Evolutionary conservation across 2,888 invertebrate genomes (phyloP).

Genomic region (Meiosimyza platycephala): DNA sequence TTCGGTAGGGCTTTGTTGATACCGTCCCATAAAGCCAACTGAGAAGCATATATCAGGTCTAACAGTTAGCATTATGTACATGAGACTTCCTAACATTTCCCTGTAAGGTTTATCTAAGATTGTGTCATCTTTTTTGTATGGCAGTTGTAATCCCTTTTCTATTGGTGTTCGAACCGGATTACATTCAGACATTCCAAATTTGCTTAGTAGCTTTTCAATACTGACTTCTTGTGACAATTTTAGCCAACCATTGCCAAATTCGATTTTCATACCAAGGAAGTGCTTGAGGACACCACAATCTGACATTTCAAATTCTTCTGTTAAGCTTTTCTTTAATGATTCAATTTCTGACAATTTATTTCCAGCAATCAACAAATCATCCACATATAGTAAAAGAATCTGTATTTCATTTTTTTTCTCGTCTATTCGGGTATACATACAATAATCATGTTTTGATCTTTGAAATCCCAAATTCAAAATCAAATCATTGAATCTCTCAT

Average conservation of each 20-base stretch:
- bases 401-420: background rate
- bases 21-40: slow-evolving; percentile 35
- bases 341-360: slow-evolving; percentile 21
- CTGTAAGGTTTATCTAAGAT: background rate
- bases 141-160: slow-evolving; percentile 31
- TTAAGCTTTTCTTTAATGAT: slow-evolving; percentile 4
- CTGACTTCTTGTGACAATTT: slow-evolving; percentile 16
- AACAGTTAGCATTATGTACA: slow-evolving; percentile 30
- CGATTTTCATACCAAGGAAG: slow-evolving; percentile 34
- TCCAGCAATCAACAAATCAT: slow-evolving; percentile 30
- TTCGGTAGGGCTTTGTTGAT: slow-evolving; percentile 31
- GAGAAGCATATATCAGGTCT: slow-evolving; percentile 35
- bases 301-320: slow-evolving; percentile 26
- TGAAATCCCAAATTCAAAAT: too few relatives aligned
- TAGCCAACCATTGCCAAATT: slow-evolving; percentile 22
- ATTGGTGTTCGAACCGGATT: slow-evolving; percentile 31
- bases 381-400: slow-evolving; percentile 33
- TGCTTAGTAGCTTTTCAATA: slow-evolving; percentile 30
- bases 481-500: too few relatives aligned
- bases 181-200: slow-evolving; percentile 41
- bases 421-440: too few relatives aligned
- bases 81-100: slow-evolving; percentile 24
- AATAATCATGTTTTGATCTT: too few relatives aligned
- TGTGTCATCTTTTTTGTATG: background rate
- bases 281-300: slow-evolving; percentile 31